Evolutionary conservation across 2,113 vertebrate genomes (phyloP).

Genomic region (Pseudonaja textilis): DNA sequence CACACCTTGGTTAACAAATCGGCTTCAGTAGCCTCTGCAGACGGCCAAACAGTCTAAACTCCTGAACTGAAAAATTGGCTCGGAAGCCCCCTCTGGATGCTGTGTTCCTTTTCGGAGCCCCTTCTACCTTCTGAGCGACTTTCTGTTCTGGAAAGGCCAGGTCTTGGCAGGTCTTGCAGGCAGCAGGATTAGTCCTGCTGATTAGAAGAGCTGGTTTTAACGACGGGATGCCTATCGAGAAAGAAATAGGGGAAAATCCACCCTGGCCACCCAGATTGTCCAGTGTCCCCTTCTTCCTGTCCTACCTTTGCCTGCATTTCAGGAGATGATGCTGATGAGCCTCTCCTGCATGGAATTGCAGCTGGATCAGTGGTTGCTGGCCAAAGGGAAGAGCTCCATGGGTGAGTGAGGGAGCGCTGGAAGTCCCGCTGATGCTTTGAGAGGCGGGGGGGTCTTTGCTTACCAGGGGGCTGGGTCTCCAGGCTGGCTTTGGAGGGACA

Average conservation of each 20-base stretch:
- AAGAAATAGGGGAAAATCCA: background rate
- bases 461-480: too few species aligned
- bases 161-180: background rate
- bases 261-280: background rate
- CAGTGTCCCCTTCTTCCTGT: background rate
- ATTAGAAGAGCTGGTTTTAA: background rate
- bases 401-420: constrained; percentile 78
- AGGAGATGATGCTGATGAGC: constrained; percentile 96
- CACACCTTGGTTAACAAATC: background rate
- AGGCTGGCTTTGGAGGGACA: background rate
- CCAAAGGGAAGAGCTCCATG: constrained; percentile 81
- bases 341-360: constrained; percentile 95
- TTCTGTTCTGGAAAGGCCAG: background rate
- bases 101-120: background rate
- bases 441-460: background rate
- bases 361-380: constrained; percentile 88
- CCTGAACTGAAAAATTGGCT: background rate
- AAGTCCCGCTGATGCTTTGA: background rate
- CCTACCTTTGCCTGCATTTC: background rate
- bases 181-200: background rate
- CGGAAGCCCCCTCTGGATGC: background rate
- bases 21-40: background rate
- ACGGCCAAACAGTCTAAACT: background rate
- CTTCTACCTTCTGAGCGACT: background rate
- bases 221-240: background rate